A percentile compares a stretch with the other conserved stretches of the same genome.
Conservation (phyloP, 92 coral and sea anemone species). For the Porites rus region DNA sequence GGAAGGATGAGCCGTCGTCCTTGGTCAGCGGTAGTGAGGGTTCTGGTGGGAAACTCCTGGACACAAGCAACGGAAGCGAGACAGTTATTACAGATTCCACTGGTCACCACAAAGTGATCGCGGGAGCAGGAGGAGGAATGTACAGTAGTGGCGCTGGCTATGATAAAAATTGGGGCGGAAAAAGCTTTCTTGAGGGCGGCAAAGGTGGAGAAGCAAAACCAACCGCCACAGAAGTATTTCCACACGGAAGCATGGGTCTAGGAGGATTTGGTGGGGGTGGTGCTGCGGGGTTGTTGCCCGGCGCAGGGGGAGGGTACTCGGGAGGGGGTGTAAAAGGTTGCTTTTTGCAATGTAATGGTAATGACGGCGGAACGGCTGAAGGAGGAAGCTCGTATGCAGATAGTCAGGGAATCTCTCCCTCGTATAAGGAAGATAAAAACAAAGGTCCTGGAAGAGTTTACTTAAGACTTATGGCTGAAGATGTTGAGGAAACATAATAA, state of each 20-base stretch:
- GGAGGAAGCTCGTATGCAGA: slow-evolving; percentile 84
- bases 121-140: slow-evolving; percentile 98
- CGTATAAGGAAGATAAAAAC: slow-evolving; percentile 61
- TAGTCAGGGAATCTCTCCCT: slow-evolving; percentile 75
- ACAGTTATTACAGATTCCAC: slow-evolving; percentile 59
- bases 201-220: slow-evolving; percentile 83
- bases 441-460: slow-evolving; percentile 87
- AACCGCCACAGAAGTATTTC: slow-evolving; percentile 31
- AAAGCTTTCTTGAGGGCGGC: slow-evolving; percentile 85
- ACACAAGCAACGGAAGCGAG: slow-evolving; percentile 59
- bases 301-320: slow-evolving; percentile 96
- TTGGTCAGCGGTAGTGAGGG: slow-evolving; percentile 73
- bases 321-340: slow-evolving; percentile 96
- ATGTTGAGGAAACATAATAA: slow-evolving; percentile 20
- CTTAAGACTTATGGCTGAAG: slow-evolving; percentile 73
- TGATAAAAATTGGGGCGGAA: slow-evolving; percentile 85
- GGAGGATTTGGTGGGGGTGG: slow-evolving; percentile 99
- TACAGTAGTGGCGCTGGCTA: slow-evolving; percentile 80
- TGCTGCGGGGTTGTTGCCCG: slow-evolving; percentile 94
- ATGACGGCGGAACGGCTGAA: slow-evolving; percentile 79
- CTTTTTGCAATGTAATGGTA: slow-evolving; percentile 74
- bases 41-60: slow-evolving; percentile 85
- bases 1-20: slow-evolving; percentile 59
- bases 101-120: slow-evolving; percentile 81
- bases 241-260: slow-evolving; percentile 75